Base-by-base conservation (phyloP, 2,888 invertebrate genomes). In the Thymelicus sylvestris region DNA sequence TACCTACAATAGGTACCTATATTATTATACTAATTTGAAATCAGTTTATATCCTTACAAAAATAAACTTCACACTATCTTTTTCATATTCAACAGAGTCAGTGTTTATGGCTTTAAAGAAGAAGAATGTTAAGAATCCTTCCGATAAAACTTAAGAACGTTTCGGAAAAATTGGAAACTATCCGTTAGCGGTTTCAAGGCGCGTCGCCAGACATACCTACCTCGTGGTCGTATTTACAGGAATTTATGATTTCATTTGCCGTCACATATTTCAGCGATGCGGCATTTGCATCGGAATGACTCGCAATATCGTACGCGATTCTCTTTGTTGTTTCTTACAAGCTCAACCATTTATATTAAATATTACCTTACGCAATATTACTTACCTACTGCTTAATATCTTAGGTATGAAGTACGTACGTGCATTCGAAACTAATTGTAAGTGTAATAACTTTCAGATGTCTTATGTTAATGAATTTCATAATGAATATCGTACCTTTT, bases 211-310 rank as follows among this genome's bases (percentile, higher is more conserved):
- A 74, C 73, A 75, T 74, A 73, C 71, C 74, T 74, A 73, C 71
- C 74, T 73, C 74, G 77, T 75, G 77, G 73, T 71, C 82, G 80
- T 87, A 86, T 88, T 89, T 85, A 86, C 86, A 76, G 78, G 80
- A 89, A 91, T 91, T 91, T 92, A 91, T 90, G 89, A 88, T 90
- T 92, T 92, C 89, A 92, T 92, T 91, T 91, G 85, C 87, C 84
- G 84, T 87, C 87, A 86, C 90, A 88, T 91, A 90, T 89, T 89
- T 91, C 88, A 89, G 81, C 78, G 82, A 83, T 82, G 88, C 84
- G 83, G 81, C 83, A 84, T 78, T 77, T 78, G 78, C 76, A 90
- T 90, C 81, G 85, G 81, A 87, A 88, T 84, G 84, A 83, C 82
- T 81, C 85, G 84, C 83, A 86, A 86, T 86, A 86, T 84, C 81